Conservation (phyloP, 2,113 vertebrate species). For the Eolophus roseicapilla region DNA sequence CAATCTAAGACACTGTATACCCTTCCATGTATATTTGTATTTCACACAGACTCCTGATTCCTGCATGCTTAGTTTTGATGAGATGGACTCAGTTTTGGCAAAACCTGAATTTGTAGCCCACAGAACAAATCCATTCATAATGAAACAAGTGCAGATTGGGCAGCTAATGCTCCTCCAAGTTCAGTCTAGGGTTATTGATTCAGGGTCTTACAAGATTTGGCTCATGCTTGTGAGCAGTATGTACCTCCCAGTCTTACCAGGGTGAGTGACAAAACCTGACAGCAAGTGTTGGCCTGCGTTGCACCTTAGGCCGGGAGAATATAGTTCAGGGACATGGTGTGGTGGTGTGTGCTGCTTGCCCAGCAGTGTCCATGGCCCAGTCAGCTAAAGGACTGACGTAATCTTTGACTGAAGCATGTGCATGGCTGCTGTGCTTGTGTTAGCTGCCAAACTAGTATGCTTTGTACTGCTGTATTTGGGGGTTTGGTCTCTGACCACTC, state of each 20-base stretch:
- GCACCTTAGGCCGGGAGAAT: fast-evolving
- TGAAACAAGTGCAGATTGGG: neutral
- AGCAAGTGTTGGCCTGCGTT: fast-evolving
- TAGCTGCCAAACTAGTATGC: neutral
- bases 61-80: neutral
- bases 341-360: neutral
- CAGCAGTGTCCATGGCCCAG: fast-evolving
- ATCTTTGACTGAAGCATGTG: fast-evolving
- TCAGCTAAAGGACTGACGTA: neutral
- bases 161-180: neutral
- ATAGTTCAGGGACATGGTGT: neutral
- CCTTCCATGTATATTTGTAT: neutral
- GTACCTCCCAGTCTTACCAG: neutral
- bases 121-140: neutral
- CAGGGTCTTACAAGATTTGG: neutral
- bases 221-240: neutral
- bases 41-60: neutral
- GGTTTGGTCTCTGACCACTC: neutral
- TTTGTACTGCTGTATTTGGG: neutral
- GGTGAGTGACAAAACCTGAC: neutral
- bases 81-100: neutral
- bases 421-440: fast-evolving
- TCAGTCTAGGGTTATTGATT: neutral
- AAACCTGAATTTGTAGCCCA: neutral
- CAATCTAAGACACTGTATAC: neutral